Percentiles rank a stretch among this genome's conserved stretches.
Evolutionary conservation across 1,140 invertebrate species (phyloP).

Genomic region (Philopotamus ludificatus): DNA sequence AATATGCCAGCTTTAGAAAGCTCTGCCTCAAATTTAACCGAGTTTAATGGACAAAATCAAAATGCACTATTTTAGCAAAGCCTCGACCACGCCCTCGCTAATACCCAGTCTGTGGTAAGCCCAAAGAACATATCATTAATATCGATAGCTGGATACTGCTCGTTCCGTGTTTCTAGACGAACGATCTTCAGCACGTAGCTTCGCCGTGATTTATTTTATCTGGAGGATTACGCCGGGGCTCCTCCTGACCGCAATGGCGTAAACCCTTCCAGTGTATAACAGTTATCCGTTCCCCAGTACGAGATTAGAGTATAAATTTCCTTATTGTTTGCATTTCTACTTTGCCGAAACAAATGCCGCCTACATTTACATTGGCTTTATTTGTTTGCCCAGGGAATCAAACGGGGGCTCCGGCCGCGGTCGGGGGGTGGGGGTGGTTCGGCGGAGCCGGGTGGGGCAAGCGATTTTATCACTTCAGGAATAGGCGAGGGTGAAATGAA

Average conservation of each 20-base stretch:
- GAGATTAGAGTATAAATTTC: conserved; percentile 34
- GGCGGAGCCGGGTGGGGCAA: background rate
- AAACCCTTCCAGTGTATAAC: conserved; percentile 9
- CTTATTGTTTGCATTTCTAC: conserved; percentile 37
- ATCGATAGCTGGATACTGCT: too few species aligned
- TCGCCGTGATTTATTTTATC: conserved; percentile 12
- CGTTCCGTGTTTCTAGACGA: background rate
- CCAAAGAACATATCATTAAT: too few species aligned
- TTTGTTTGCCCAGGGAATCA: conserved; percentile 31
- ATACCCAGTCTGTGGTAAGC: too few species aligned
- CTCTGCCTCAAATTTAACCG: too few species aligned
- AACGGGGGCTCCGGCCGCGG: conserved; percentile 8
- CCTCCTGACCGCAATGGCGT: conserved; percentile 21
- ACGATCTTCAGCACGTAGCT: background rate
- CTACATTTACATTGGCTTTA: conserved; percentile 30
- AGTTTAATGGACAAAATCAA: too few species aligned
- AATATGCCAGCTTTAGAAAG: too few species aligned
- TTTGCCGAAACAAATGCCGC: conserved; percentile 35
- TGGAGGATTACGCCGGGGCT: conserved; percentile 14
- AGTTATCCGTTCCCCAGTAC: conserved; percentile 6
- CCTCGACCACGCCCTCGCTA: too few species aligned
- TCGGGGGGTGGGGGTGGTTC: background rate
- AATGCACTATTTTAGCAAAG: too few species aligned
- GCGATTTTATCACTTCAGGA: conserved; percentile 21
- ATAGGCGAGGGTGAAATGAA: conserved; percentile 33